Evolutionary conservation across 2,797 vertebrate species (phyloP).

Genomic region (Melanotaenia boesemani): DNA sequence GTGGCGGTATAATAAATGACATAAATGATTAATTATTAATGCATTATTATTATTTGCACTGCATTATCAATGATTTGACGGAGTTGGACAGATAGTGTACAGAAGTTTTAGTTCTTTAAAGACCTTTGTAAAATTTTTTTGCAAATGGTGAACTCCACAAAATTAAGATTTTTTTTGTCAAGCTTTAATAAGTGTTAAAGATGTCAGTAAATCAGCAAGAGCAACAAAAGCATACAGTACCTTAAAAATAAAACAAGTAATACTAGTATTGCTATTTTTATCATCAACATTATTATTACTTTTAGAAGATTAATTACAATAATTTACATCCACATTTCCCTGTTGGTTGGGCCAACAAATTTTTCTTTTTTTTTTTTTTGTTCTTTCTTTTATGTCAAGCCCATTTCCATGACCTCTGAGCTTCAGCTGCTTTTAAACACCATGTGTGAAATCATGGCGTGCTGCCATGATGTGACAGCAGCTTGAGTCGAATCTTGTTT

Average conservation of each 20-base stretch:
- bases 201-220: neutral
- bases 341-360: neutral
- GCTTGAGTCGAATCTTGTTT: constrained; percentile 62
- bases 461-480: constrained; percentile 40
- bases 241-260: neutral
- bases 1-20: neutral
- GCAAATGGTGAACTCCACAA: no score
- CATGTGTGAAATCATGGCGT: constrained; percentile 36
- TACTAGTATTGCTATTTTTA: no score
- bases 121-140: no score
- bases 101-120: no score
- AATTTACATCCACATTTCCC: neutral
- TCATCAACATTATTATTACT: no score
- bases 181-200: neutral
- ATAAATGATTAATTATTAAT: neutral
- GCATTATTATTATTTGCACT: no score
- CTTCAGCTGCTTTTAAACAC: constrained; percentile 12
- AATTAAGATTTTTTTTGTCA: no score
- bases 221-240: neutral
- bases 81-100: neutral
- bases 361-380: neutral
- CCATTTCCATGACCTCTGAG: constrained; percentile 34
- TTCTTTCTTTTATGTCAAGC: neutral
- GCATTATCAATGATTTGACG: neutral
- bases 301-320: neutral